Base-by-base conservation (phyloP, 2,888 invertebrate species). In the Amitus sp. region DNA sequence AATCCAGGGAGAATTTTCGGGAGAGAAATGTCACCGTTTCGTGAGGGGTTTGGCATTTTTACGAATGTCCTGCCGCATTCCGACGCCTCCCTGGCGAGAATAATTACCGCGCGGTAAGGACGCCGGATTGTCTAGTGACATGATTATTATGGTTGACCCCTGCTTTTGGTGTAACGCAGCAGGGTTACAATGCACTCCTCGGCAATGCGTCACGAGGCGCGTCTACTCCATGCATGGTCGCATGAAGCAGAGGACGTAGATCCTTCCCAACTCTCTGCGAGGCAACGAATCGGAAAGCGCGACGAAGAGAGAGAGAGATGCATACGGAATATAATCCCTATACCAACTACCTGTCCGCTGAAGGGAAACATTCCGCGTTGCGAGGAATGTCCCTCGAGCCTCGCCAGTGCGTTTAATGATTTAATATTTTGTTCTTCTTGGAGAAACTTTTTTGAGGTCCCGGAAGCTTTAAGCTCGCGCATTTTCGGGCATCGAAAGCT, bases 151-250 rank as follows among this genome's bases (percentile, higher is more conserved):
- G 47, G 66, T 47, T 39, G 59, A 56, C 39, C 60, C 55, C 49
- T 63, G 67, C 62, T 69, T 62, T 59, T 20, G 65, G 40, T 66
- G 70, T 67, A 68, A 66, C 64, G 59, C 47, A 51, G 53, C 62
- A 68, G 67, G 62, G 67, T 72, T 73, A 74, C 74, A 74, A 78
- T 78, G 77, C 73, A 74, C 74, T 73, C 73, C 64, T 60, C 49
- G 65, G 75, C 75, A 73, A 79, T 79, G 73, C 73, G 73, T 79
- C 78, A 79, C 73, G 67, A 72, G 70, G 71, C 70, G 67, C 71
- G 79, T 79, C 78, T 72, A 73, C 68, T 69, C 72, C 77, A 77
- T 67, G 73, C 67, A 61, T 53, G 65, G 51, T 51, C 55, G 55
- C 47, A 33, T 18, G 19, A 18, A 34, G 13, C 15, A 50, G 46